A percentile compares a stretch with the other conserved stretches of the same genome.
These are phyloP conservation scores for Capra hircus DNA, from an alignment of 2,113 vertebrate genomes.

Conservation along the genomic window DNA sequence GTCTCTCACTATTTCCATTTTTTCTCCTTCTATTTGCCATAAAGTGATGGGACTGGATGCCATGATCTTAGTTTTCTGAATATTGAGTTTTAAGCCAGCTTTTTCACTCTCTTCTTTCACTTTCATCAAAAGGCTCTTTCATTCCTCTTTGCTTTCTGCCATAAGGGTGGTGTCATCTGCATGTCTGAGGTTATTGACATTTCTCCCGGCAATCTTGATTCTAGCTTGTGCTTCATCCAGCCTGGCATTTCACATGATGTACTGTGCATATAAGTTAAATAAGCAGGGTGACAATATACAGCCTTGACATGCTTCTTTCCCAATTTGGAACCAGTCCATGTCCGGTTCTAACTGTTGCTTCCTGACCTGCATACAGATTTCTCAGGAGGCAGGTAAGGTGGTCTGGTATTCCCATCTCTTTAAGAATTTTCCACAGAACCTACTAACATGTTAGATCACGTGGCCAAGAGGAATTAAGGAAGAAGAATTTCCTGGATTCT, in stretches of 20 bases:
- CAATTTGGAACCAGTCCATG: not conserved
- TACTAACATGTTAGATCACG: not conserved
- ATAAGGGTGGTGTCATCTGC: not conserved
- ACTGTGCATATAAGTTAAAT: not conserved
- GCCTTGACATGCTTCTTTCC: not conserved
- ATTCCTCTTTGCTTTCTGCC: not conserved
- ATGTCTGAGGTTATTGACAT: not conserved
- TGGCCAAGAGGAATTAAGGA: not conserved
- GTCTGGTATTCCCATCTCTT: not conserved
- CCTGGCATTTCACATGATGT: not conserved
- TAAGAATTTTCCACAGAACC: not conserved
- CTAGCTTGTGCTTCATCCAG: not conserved
- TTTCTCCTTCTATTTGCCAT: not conserved
- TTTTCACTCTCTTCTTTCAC: not conserved
- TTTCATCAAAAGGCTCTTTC: not conserved
- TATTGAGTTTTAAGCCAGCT: not conserved
- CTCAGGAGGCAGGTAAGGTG: not conserved
- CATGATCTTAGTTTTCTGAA: not conserved
- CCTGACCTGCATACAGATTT: not conserved
- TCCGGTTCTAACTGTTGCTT: not conserved
- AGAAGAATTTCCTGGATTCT: not conserved
- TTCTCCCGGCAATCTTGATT: not conserved
- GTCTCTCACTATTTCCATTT: not conserved
- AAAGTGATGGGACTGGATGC: not conserved
- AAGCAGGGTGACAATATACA: not conserved